Evolutionary conservation across 2,113 vertebrate species (phyloP), one percentile per base, ranked within the genome.

Genomic region (Anhinga rufa): DNA sequence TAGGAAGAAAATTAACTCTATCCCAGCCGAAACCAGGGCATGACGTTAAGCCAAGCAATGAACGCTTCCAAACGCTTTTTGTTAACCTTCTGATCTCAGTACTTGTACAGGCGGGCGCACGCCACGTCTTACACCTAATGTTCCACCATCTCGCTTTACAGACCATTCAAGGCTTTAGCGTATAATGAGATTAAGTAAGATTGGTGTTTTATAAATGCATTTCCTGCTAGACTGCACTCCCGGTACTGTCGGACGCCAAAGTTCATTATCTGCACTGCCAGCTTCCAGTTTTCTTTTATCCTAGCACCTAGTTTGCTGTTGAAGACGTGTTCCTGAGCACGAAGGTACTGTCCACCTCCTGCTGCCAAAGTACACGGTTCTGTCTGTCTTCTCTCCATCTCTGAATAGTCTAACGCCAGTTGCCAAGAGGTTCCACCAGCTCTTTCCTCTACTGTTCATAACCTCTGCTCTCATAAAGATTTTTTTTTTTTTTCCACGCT

Each of bases 381-480:
- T 36, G 88, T 77, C 95, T 97, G 84, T 82, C 97, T 95, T 70
- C 90, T 97, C 93, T 96, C 96, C 95, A 69, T 48, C 76, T 96
- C 80, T 93, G 91, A 48, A 61, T 32, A 91, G 60, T 20, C 95
- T 95, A 95, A 94, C 6, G 38, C 32, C 95, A 94, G 84, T 49
- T 93, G 92, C 85, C 98, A 95, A 81, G 95, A 94, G 85, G 65
- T 46, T 94, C 86, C 86, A 97, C 65, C 91, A 72, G 38, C 84
- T 94, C 77, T 44, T 49, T 77, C 95, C 93, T 96, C 91, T 94
- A 89, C 96, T 79, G 85, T 90, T 36, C 68, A 26, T 7, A 86
- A 68, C 92, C 89, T 97, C 94, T 31, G 64, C 95, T 97, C 77
- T 96, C 58, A 93, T 44, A 92, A 88, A 88, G 60, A 62, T 48